Evolutionary conservation across 2,797 vertebrate genomes (phyloP), one percentile per base, ranked within the genome.

Genomic region (Acanthis flammea): DNA sequence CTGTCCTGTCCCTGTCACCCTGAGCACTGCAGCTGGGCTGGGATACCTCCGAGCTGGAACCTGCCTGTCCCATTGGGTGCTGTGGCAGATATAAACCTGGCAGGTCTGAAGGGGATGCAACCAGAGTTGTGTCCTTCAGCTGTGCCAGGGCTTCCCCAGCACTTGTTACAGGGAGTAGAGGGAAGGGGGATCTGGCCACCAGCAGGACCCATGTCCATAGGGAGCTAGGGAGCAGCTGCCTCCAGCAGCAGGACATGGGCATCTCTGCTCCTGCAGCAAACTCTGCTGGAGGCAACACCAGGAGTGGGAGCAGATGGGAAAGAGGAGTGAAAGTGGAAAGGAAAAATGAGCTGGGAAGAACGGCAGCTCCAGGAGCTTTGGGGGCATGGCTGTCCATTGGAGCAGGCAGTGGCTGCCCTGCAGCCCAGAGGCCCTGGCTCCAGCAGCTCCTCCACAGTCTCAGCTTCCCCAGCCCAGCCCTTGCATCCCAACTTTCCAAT

Each of bases 11-110:
- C 35, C 23, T 0, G 0, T 25, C n/a, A 70, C 9, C 27, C 25
- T 0, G 3, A 68, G 55, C n/a, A 47, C 35, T 0, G 0, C 1
- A 7, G 44, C 70, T 8, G 0, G 30, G 28, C 54, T 85, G 66
- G 58, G 71, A 62, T 14, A 28, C 6, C 22, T 39, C 71, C 0
- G 3, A 57, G 47, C 21, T 68, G 58, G 33, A 60, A 74, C n/a
- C 28, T 2, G 0, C 23, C 39, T 7, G 0, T 60, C 41, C 44
- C 1, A 1, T 50, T 0, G 2, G 19, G 10, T 3, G 3, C 0
- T 42, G 39, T 2, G 3, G 19, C 37, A 61, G 42, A 50, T 31
- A 17, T 12, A 8, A 41, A 25, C 51, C 60, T 19, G 68, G 31
- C 25, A 74, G 35, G n/a, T 35, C 35, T 3, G 1, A 48, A 61